These are phyloP conservation scores for Chroicocephalus ridibundus DNA, from an alignment of 2,113 vertebrate genomes.

Conservation along the genomic window DNA sequence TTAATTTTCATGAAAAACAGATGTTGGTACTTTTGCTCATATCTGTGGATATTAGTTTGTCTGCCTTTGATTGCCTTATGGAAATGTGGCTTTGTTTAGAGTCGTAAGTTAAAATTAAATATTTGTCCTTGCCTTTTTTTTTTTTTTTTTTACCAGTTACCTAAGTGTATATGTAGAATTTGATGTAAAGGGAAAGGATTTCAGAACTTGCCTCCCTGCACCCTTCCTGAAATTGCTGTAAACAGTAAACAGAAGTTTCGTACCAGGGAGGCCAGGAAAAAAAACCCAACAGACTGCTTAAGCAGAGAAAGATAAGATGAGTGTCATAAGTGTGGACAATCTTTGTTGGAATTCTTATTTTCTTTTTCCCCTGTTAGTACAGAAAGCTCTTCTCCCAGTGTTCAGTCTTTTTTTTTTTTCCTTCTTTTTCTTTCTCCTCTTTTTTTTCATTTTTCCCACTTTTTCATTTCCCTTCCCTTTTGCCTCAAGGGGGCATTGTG, in stretches of 20 bases:
- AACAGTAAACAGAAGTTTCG: neutral
- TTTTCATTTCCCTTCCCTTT: neutral
- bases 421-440: too few relatives aligned
- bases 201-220: neutral
- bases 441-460: neutral
- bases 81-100: neutral
- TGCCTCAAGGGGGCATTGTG: neutral
- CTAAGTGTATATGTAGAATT: neutral
- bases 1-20: neutral
- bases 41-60: neutral
- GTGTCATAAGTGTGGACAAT: rapidly evolving
- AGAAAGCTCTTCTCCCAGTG: neutral
- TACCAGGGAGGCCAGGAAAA: neutral
- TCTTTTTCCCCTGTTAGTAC: neutral
- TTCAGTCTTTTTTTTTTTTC: neutral
- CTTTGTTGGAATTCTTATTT: neutral
- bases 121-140: neutral
- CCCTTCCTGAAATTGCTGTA: neutral
- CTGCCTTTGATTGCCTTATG: neutral
- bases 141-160: neutral
- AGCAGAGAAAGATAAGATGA: neutral
- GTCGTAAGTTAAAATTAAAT: neutral
- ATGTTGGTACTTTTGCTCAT: neutral
- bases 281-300: neutral
- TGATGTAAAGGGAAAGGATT: neutral